Evolutionary conservation across 2,888 invertebrate genomes (phyloP).

Genomic region (Yponomeuta cagnagella): DNA sequence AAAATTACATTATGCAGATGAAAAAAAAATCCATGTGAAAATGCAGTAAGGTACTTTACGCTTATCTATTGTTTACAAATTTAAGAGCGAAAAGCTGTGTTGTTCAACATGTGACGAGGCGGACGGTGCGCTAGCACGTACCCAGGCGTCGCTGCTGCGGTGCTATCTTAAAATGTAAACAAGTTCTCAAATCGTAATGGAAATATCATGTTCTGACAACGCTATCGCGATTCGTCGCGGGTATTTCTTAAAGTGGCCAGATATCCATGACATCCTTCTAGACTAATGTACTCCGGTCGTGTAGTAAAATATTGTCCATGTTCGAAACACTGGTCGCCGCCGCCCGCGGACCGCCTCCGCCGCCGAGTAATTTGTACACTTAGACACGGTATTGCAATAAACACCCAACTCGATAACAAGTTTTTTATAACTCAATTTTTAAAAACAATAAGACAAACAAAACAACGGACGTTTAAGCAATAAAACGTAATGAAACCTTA

Average conservation of each 20-base stretch:
- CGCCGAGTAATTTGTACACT: background rate
- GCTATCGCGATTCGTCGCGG: constrained; percentile 73
- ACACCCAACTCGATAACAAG: constrained; percentile 3
- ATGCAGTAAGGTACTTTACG: too few relatives aligned
- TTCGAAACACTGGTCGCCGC: background rate
- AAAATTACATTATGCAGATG: too few relatives aligned
- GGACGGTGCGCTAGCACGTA: background rate
- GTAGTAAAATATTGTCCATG: constrained; percentile 7
- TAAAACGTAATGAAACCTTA: background rate
- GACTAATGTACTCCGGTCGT: constrained; percentile 31
- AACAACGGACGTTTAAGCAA: background rate
- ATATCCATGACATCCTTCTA: constrained; percentile 50
- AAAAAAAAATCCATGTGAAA: too few relatives aligned
- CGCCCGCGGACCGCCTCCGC: background rate
- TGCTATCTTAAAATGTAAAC: constrained; percentile 71
- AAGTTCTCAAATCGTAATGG: constrained; percentile 75
- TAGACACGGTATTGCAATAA: background rate
- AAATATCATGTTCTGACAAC: constrained; percentile 75
- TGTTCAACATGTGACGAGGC: background rate
- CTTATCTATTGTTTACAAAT: background rate
- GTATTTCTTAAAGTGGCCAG: constrained; percentile 73
- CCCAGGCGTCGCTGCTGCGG: constrained; percentile 7
- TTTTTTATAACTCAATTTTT: background rate
- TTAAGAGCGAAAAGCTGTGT: background rate
- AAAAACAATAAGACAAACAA: constrained; percentile 4